Percentiles rank a stretch among this genome's conserved stretches.
These are phyloP conservation scores for Limnephilus rhombicus DNA, from an alignment of 2,888 invertebrate species.

Conservation along the genomic window DNA sequence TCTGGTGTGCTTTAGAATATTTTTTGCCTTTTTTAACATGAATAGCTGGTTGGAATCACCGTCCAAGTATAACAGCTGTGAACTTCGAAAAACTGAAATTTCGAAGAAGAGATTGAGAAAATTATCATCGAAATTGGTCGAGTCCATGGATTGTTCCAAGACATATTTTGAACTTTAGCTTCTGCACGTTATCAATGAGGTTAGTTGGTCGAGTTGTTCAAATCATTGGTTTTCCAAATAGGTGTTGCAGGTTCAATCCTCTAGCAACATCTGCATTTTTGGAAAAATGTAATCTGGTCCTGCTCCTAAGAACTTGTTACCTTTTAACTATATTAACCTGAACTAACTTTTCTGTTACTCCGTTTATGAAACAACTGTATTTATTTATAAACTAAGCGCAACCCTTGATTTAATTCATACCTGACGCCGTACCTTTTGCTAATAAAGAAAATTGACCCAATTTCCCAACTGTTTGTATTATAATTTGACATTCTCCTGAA, in stretches of 20 bases:
- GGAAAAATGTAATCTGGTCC: not conserved
- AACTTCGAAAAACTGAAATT: no score
- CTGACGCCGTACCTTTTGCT: not conserved
- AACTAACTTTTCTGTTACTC: not conserved
- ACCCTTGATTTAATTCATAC: not conserved
- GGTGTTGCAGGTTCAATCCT: not conserved
- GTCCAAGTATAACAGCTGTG: no score
- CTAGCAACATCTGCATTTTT: not conserved
- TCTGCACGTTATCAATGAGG: no score
- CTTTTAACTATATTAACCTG: not conserved
- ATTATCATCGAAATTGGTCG: no score
- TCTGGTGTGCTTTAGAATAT: no score
- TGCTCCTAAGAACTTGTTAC: not conserved
- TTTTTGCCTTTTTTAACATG: no score
- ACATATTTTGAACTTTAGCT: no score
- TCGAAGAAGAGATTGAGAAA: no score
- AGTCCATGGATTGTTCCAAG: no score
- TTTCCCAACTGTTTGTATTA: not conserved
- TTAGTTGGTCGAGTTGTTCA: no score
- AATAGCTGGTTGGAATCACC: no score
- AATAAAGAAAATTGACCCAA: not conserved
- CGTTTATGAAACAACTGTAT: not conserved
- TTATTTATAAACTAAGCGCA: not conserved
- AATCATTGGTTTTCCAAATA: no score
- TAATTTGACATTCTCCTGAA: not conserved